Evolutionary conservation across 2,113 vertebrate genomes (phyloP).

Genomic region (Lamprologus lemairii): DNA sequence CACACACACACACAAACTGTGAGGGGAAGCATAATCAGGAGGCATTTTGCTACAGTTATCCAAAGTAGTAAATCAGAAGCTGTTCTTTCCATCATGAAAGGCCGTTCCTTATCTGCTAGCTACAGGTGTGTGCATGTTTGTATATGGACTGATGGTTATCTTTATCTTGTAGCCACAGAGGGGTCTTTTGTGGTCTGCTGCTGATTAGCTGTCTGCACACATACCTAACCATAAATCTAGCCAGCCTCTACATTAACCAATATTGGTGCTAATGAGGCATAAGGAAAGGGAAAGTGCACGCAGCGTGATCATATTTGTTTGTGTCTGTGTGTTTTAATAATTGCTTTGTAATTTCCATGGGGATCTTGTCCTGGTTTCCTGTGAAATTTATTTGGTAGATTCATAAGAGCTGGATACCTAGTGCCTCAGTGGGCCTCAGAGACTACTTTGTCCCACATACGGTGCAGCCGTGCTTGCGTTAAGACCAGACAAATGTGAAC

Average conservation of each 20-base stretch:
- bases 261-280: conserved; percentile 52
- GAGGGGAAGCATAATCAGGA: conserved; percentile 34
- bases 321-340: conserved; percentile 1
- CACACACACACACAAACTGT: background rate
- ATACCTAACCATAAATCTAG: conserved; percentile 55
- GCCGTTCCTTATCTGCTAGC: conserved; percentile 50
- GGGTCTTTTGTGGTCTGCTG: conserved; percentile 35
- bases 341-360: conserved; percentile 18
- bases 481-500: background rate
- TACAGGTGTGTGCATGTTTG: conserved; percentile 56
- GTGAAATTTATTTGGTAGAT: conserved; percentile 9
- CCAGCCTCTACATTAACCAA: background rate
- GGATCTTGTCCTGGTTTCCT: conserved; percentile 5
- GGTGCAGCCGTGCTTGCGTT: background rate
- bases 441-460: background rate
- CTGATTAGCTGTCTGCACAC: conserved; percentile 53
- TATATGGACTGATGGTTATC: conserved; percentile 42
- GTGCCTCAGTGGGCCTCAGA: conserved; percentile 1
- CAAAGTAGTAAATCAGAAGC: conserved; percentile 70
- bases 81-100: conserved; percentile 61
- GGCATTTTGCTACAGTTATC: conserved; percentile 65
- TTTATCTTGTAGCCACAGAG: conserved; percentile 52
- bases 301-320: background rate
- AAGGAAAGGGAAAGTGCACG: background rate
- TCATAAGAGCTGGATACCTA: conserved; percentile 6